Percentiles rank a stretch among this genome's conserved stretches.
Conservation (phyloP, 1,140 invertebrate species). For the Lasioglossum albipes region DNA sequence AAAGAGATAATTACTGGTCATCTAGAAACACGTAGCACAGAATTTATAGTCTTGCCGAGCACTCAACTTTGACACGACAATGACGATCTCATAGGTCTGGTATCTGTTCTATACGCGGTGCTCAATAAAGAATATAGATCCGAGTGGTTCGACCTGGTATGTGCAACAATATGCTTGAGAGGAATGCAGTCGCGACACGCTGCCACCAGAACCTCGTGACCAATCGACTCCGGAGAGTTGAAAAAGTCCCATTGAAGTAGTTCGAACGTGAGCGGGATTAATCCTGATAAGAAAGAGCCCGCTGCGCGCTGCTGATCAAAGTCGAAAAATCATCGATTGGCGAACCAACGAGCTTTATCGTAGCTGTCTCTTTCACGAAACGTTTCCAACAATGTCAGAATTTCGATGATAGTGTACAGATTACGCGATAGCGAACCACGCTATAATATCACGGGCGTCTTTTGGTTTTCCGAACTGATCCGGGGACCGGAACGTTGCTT, state of each 20-base stretch:
- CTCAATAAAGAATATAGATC: background rate
- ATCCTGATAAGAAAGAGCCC: background rate
- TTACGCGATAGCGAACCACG: too few relatives aligned
- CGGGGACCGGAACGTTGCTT: background rate
- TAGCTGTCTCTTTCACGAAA: too few relatives aligned
- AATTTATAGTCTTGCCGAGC: background rate
- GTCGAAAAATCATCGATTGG: background rate
- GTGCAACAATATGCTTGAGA: background rate
- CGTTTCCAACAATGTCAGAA: too few relatives aligned
- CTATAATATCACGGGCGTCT: too few relatives aligned
- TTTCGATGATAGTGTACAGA: too few relatives aligned
- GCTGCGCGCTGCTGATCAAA: too few relatives aligned
- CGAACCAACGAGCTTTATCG: too few relatives aligned
- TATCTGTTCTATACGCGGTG: background rate
- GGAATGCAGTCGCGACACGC: conserved; percentile 1
- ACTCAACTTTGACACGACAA: conserved; percentile 3
- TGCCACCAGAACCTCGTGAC: background rate
- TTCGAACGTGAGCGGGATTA: background rate
- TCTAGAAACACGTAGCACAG: background rate
- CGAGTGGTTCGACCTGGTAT: background rate
- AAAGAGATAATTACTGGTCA: background rate
- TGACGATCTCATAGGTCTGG: background rate
- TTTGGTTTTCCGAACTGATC: background rate
- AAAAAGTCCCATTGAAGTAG: background rate
- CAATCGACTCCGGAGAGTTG: background rate